Percentiles rank a stretch among this genome's conserved stretches.
Evolutionary conservation across 2,797 vertebrate species (phyloP).

Genomic region (Melopsittacus undulatus): DNA sequence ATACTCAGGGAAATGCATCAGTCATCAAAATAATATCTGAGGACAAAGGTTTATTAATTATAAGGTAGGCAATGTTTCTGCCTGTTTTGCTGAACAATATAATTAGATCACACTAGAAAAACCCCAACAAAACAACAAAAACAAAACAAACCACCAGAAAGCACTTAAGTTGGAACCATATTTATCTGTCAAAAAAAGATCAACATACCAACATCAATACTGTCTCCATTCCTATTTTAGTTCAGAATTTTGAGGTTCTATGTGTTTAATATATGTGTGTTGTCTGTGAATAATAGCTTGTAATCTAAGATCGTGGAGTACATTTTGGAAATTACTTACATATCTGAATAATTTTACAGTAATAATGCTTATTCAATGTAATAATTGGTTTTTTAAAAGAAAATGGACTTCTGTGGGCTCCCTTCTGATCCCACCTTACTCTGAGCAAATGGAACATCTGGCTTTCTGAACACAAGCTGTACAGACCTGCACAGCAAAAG

Average conservation of each 20-base stretch:
- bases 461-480: neutral
- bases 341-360: neutral
- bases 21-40: conserved; percentile 1
- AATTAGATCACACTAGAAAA: neutral
- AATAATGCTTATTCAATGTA: neutral
- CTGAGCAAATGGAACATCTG: neutral
- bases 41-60: neutral
- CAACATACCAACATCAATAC: neutral
- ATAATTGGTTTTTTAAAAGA: neutral
- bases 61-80: neutral
- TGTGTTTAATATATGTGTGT: neutral
- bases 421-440: neutral
- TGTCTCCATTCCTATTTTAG: neutral
- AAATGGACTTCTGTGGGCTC: neutral
- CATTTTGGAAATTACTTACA: neutral
- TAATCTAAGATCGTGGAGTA: neutral
- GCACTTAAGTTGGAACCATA: neutral
- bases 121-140: neutral
- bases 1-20: neutral
- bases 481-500: neutral
- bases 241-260: neutral
- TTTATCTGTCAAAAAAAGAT: neutral
- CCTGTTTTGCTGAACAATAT: neutral
- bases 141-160: neutral
- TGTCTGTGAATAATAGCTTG: neutral